Conservation (phyloP, 2,888 invertebrate species). For the Hirtodrosophila cameraria region DNA sequence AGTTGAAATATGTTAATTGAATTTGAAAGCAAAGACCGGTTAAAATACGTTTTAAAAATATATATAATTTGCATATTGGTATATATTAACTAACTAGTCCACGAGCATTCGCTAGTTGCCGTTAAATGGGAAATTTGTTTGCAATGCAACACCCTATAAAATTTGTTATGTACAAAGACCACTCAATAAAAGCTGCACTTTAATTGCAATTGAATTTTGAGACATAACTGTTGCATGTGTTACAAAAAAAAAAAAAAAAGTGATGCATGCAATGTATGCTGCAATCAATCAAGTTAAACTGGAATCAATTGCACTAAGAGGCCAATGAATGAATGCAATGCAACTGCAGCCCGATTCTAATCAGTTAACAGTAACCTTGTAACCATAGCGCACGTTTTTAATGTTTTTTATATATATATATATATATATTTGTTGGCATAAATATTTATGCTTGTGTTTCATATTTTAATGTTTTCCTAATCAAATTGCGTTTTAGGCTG, state of each 20-base stretch:
- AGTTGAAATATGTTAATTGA: conserved; percentile 63
- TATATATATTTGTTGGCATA: neutral
- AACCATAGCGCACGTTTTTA: conserved; percentile 29
- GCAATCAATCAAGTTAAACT: conserved; percentile 32
- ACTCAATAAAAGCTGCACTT: conserved; percentile 4
- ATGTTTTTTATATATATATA: neutral
- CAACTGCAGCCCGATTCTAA: conserved; percentile 11
- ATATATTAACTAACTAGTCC: conserved; percentile 4
- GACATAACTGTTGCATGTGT: conserved; percentile 14
- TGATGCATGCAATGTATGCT: conserved; percentile 36
- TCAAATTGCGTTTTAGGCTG: conserved; percentile 49
- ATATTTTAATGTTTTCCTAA: neutral
- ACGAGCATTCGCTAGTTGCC: conserved; percentile 3
- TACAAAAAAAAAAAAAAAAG: conserved; percentile 28
- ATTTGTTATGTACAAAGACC: neutral
- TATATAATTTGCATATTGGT: conserved; percentile 33
- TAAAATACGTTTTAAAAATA: conserved; percentile 35
- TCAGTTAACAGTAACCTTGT: conserved; percentile 43
- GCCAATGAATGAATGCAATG: too few relatives aligned
- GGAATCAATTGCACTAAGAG: conserved; percentile 46
- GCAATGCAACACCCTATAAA: conserved; percentile 48
- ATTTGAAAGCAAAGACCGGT: conserved; percentile 40
- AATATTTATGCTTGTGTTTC: too few relatives aligned
- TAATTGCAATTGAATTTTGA: conserved; percentile 42
- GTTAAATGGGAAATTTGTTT: neutral